Conservation (phyloP, 2,113 vertebrate species). For the Hippolais icterina region DNA sequence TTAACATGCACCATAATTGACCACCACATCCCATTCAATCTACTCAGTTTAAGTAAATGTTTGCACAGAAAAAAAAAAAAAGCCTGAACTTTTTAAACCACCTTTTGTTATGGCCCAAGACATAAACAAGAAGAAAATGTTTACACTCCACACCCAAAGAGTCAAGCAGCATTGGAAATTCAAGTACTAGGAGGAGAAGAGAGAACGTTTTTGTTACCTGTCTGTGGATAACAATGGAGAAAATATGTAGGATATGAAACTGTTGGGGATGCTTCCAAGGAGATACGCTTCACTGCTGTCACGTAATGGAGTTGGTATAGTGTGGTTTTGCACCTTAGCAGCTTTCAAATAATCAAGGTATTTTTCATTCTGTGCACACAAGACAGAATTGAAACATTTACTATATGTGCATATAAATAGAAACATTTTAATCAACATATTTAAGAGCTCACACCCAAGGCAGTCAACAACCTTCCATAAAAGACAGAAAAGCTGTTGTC, state of each 20-base stretch:
- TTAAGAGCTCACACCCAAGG: background rate
- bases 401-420: background rate
- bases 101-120: background rate
- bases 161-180: background rate
- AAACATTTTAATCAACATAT: background rate
- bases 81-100: background rate
- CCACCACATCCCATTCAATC: background rate
- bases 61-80: background rate
- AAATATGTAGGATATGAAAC: conserved; percentile 79
- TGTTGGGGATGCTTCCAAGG: conserved; percentile 79
- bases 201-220: conserved; percentile 59
- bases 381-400: background rate
- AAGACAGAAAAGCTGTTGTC: background rate
- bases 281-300: conserved; percentile 68
- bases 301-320: background rate
- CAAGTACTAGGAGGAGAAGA: background rate
- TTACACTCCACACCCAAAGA: background rate
- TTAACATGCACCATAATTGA: background rate
- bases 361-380: conserved; percentile 37
- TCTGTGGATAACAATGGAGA: conserved; percentile 71
- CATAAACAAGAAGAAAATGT: background rate
- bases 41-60: background rate
- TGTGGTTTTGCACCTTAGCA: background rate
- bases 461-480: background rate
- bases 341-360: background rate